Conservation (phyloP, 2,113 vertebrate genomes). For the Crotophaga sulcirostris region DNA sequence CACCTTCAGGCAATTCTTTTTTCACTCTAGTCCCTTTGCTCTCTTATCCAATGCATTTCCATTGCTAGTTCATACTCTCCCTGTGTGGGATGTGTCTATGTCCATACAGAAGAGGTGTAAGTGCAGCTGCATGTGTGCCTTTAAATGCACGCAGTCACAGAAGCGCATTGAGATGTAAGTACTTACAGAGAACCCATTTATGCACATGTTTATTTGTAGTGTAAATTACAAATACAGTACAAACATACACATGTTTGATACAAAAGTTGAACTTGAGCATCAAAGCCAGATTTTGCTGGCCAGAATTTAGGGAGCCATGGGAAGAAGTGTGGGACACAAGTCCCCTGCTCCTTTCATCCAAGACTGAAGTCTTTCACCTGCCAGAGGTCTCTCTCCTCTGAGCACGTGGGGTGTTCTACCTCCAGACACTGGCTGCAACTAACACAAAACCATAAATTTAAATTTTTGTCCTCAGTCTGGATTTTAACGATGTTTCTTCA, state of each 20-base stretch:
- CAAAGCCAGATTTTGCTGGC: neutral
- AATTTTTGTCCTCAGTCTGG: neutral
- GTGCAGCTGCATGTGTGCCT: neutral
- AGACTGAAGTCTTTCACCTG: neutral
- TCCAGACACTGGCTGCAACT: neutral
- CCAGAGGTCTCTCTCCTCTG: neutral
- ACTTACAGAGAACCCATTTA: neutral
- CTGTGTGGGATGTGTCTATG: neutral
- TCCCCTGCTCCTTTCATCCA: accelerated
- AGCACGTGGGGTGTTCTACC: neutral
- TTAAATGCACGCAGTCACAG: too few relatives aligned
- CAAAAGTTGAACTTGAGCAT: accelerated
- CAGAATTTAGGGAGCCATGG: neutral
- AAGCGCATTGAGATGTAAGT: neutral
- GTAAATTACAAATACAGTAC: neutral
- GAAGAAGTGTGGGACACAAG: neutral
- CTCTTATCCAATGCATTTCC: neutral
- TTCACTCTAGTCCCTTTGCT: neutral
- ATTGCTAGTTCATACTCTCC: neutral
- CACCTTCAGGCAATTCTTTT: neutral
- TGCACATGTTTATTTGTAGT: neutral
- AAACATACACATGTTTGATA: neutral
- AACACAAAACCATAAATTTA: neutral
- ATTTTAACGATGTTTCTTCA: neutral
- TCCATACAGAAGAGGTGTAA: neutral